Percentiles rank a stretch among this genome's conserved stretches.
These are phyloP conservation scores for Vidua chalybeata DNA, from an alignment of 2,113 vertebrate genomes.

Conservation along the genomic window DNA sequence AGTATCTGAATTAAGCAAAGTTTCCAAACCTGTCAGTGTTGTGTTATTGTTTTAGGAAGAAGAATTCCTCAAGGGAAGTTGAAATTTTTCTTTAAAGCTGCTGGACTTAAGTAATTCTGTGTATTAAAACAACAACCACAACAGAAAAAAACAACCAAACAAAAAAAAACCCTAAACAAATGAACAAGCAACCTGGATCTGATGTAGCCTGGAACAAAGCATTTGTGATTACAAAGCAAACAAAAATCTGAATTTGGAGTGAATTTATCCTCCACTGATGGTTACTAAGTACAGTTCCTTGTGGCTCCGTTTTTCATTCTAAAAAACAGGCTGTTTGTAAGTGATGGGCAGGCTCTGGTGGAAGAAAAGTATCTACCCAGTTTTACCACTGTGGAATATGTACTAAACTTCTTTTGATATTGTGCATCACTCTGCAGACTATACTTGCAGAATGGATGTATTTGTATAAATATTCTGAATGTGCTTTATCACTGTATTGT, in stretches of 20 bases:
- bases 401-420: not conserved
- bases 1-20: not conserved
- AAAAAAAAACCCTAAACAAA: not conserved
- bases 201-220: not conserved
- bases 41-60: not conserved
- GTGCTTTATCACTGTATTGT: not conserved
- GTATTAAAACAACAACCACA: not conserved
- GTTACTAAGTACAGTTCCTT: not conserved
- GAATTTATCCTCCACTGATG: not conserved
- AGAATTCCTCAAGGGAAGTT: not conserved
- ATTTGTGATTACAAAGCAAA: slow-evolving; percentile 1
- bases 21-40: not conserved
- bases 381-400: not conserved
- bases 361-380: not conserved
- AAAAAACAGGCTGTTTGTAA: not conserved
- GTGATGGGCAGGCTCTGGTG: not conserved
- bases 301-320: not conserved
- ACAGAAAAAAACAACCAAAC: fast-evolving
- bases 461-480: not conserved
- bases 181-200: not conserved
- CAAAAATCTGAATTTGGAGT: not conserved
- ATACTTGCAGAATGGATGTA: not conserved
- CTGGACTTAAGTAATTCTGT: not conserved
- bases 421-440: not conserved
- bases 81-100: not conserved